phyloP scores from a whole-genome alignment of 2,888 invertebrate genomes.

The Microctonus hyperodae region DNA sequence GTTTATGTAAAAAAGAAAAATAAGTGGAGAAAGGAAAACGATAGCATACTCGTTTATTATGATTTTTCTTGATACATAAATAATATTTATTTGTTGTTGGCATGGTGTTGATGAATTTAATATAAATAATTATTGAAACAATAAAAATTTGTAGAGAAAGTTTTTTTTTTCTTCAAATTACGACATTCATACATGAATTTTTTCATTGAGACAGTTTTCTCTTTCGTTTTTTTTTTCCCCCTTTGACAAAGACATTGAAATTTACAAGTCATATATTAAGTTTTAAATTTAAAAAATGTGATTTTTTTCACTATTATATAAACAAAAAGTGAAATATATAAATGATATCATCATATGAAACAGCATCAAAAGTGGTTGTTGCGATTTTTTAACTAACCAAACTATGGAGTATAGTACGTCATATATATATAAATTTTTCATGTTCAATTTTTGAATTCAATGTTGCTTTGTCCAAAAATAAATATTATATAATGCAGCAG shows the following conservation, averaged over 20 bases:
- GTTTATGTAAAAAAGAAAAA: not conserved
- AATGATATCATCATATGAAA: not conserved
- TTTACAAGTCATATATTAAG: not conserved
- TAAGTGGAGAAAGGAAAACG: not conserved
- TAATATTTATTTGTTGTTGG: not conserved
- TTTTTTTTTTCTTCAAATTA: not conserved
- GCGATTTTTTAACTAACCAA: not conserved
- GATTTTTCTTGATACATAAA: not conserved
- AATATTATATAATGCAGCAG: not conserved
- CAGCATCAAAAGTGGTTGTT: not conserved
- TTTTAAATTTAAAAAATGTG: too few relatives aligned
- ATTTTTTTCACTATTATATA: too few relatives aligned
- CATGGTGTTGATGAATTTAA: not conserved
- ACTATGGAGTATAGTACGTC: conserved; percentile 7
- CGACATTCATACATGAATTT: not conserved
- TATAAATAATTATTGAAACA: not conserved
- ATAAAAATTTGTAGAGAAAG: not conserved
- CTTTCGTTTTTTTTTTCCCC: not conserved
- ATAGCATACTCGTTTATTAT: not conserved
- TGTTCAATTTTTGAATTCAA: not conserved
- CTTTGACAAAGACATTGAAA: not conserved
- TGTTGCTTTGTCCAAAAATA: not conserved
- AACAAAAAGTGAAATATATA: too few relatives aligned
- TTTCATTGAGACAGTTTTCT: too few relatives aligned
- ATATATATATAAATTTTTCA: not conserved